phyloP scores from a whole-genome alignment of 2,113 vertebrate species.

The Anhinga rufa region DNA sequence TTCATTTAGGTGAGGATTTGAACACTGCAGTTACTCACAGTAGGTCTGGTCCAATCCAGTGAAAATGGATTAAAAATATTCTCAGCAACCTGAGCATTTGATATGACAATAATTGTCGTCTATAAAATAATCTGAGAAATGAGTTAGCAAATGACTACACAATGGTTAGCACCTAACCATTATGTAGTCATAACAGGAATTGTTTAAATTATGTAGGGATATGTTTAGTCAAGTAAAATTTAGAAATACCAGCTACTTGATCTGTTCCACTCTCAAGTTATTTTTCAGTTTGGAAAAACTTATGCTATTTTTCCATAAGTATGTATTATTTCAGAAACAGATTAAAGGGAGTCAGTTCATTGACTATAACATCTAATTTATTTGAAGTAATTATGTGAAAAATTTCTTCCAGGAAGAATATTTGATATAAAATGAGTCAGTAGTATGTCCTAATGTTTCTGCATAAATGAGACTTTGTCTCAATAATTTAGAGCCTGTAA shows the following conservation, averaged over 20 bases:
- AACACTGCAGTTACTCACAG: background rate
- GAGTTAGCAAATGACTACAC: background rate
- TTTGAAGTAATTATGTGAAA: slow-evolving; percentile 50
- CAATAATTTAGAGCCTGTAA: slow-evolving; percentile 43
- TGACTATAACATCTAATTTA: slow-evolving; percentile 27
- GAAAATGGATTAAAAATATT: background rate
- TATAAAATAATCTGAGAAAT: background rate
- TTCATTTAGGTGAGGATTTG: background rate
- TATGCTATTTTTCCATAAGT: background rate
- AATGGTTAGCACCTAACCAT: background rate
- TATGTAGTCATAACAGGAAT: background rate
- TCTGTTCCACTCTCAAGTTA: background rate
- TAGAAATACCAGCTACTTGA: background rate
- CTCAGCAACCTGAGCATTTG: background rate
- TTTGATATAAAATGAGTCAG: slow-evolving; percentile 25
- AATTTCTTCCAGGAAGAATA: slow-evolving; percentile 24
- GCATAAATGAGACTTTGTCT: slow-evolving; percentile 43
- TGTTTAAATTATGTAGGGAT: background rate
- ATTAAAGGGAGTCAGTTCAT: slow-evolving; percentile 15
- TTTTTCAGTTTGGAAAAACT: background rate
- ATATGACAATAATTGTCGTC: background rate
- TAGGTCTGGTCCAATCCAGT: background rate
- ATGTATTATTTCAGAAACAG: background rate
- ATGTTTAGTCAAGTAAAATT: background rate
- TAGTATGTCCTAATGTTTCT: background rate